Evolutionary conservation across 2,888 invertebrate genomes (phyloP).

Genomic region (Aphidoletes aphidimyza): DNA sequence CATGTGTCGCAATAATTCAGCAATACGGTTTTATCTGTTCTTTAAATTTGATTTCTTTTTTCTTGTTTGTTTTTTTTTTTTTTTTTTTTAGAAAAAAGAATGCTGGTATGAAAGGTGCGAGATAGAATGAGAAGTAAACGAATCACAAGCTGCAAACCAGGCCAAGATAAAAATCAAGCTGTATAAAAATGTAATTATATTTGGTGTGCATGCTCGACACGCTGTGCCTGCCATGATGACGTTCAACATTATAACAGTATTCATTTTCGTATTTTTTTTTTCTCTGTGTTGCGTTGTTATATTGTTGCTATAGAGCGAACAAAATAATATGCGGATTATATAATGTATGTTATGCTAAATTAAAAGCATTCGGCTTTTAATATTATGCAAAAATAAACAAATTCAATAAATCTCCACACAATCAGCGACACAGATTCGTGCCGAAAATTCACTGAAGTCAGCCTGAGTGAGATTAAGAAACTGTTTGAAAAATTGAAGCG

Average conservation of each 20-base stretch:
- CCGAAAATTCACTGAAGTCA: neutral
- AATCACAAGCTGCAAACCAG: neutral
- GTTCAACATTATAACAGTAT: too few relatives aligned
- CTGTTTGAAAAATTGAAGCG: too few relatives aligned
- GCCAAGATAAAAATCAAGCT: constrained; percentile 32
- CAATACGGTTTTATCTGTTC: constrained; percentile 4
- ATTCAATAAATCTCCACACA: constrained; percentile 43
- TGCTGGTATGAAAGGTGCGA: neutral
- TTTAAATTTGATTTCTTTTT: neutral
- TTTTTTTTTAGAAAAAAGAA: neutral
- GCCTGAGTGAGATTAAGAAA: neutral
- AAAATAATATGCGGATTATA: constrained; percentile 33
- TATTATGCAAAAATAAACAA: constrained; percentile 40
- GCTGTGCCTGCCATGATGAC: neutral
- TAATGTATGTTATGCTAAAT: constrained; percentile 31
- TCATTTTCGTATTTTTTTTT: too few relatives aligned
- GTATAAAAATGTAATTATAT: constrained; percentile 30
- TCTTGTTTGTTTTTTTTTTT: neutral
- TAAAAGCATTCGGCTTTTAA: constrained; percentile 46
- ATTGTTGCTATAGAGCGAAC: too few relatives aligned
- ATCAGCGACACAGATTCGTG: constrained; percentile 5
- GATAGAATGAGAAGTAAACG: neutral
- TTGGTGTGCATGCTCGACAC: neutral
- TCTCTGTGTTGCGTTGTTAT: too few relatives aligned
- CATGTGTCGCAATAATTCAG: constrained; percentile 41